Percentiles rank a stretch among this genome's conserved stretches.
Evolutionary conservation across 2,888 invertebrate species (phyloP).

Genomic region (Agriopis marginaria): DNA sequence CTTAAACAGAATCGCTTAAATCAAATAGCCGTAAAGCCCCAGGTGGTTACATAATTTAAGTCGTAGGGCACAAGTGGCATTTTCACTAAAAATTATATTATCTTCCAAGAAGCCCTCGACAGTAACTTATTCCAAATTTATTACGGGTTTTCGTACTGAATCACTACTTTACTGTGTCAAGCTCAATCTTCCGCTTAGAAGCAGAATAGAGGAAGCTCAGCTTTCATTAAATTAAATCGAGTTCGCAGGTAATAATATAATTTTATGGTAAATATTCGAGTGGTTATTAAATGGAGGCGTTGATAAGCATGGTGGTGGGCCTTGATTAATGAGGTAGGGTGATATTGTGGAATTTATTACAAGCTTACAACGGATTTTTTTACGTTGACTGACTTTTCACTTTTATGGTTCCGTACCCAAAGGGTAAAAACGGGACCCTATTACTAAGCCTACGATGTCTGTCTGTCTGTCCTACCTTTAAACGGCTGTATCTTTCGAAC

Average conservation of each 20-base stretch:
- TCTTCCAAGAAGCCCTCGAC: too few species aligned
- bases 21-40: too few species aligned
- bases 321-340: conserved; percentile 29
- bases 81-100: too few species aligned
- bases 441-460: too few species aligned
- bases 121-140: neutral
- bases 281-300: conserved; percentile 38
- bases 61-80: too few species aligned
- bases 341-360: conserved; percentile 13
- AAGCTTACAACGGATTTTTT: neutral
- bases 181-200: conserved; percentile 53
- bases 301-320: conserved; percentile 24
- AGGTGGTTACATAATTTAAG: too few species aligned
- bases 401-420: neutral
- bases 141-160: neutral
- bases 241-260: conserved; percentile 46
- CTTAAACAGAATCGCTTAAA: too few species aligned
- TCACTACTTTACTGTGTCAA: neutral
- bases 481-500: too few species aligned
- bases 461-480: too few species aligned
- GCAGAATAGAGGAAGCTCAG: conserved; percentile 42
- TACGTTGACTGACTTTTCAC: conserved; percentile 12
- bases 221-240: conserved; percentile 46
- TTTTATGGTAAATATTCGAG: conserved; percentile 43
- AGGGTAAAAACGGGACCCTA: too few species aligned